Base-by-base conservation (phyloP, 1,140 invertebrate species). In the Pachypsylla venusta region DNA sequence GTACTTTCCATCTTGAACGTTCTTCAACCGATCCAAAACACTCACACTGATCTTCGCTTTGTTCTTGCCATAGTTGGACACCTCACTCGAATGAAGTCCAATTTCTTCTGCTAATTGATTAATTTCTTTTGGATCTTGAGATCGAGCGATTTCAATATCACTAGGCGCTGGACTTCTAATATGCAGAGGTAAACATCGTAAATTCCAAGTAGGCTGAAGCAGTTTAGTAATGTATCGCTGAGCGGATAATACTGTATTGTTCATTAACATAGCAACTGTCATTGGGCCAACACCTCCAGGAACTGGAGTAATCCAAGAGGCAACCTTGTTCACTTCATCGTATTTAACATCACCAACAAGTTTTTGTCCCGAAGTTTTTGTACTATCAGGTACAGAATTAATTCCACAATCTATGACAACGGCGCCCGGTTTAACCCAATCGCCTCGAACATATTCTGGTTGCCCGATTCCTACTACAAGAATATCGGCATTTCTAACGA, bases 381-480 rank as follows among this genome's bases (percentile, higher is more conserved):
- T 82, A 0, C 80, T 53, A 79, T 98, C 93, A 75, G 87, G 79
- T 64, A 96, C 85, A 2, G 86, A 79, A 73, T 96, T 98, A 57
- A 99, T 99, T 39, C 97, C 97, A 76, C 96, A 99, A 71, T 99
- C 97, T 64, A 99, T 98, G n/a, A 99, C 95, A 25, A 99, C 84
- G 53, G 95, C 94, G 19, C 95, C 94, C 0, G 91, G 90, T 75
- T 99, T 99, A 42, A 99, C 85, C 96, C 96, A 99, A 54, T 85
- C 85, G 0, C 85, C 90, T 71, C 91, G 91, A 0, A 99, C 93
- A 74, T 98, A 78, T 72, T 94, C 81, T 5, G 93, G 76, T 67
- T 83, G 79, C 0, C 97, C 97, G 65, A 98, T 93, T 1, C 82
- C 97, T 3, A 97, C 95, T 5, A 99, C 91, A 53, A 99, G 71